Conservation (phyloP, 2,797 vertebrate genomes). For the Podargus strigoides region DNA sequence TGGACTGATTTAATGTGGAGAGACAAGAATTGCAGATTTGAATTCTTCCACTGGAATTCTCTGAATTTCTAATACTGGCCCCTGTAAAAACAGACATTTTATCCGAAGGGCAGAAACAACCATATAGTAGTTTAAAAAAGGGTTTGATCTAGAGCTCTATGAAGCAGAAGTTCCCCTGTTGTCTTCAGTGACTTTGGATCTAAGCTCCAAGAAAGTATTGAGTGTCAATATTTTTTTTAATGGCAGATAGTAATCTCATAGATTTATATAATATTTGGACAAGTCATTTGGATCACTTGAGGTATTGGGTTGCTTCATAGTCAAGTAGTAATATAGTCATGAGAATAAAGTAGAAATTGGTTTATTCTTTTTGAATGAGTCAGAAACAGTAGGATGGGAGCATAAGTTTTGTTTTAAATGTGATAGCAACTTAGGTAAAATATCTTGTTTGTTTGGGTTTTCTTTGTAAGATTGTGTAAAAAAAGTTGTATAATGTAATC, state of each 20-base stretch:
- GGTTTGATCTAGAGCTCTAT: background rate
- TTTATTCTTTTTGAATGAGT: background rate
- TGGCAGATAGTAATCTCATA: background rate
- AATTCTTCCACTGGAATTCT: background rate
- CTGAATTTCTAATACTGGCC: background rate
- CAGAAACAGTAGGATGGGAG: background rate
- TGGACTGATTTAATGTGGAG: background rate
- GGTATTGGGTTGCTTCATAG: background rate
- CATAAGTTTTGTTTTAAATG: conserved; percentile 22
- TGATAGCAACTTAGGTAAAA: background rate
- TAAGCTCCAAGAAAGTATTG: background rate
- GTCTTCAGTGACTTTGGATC: background rate
- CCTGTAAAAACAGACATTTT: background rate
- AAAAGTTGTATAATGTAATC: conserved; percentile 69
- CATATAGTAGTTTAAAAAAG: background rate
- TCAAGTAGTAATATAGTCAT: background rate
- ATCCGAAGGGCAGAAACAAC: conserved; percentile 21
- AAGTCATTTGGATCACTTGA: background rate
- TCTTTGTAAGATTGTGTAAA: conserved; percentile 54
- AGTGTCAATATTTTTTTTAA: background rate
- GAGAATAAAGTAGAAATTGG: background rate
- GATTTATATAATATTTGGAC: background rate
- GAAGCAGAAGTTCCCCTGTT: background rate
- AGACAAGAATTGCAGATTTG: background rate
- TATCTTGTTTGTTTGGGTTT: conserved; percentile 21